Evolutionary conservation across 23 tunicate genomes (phyloP).

Genomic region (Trididemnum clinides): DNA sequence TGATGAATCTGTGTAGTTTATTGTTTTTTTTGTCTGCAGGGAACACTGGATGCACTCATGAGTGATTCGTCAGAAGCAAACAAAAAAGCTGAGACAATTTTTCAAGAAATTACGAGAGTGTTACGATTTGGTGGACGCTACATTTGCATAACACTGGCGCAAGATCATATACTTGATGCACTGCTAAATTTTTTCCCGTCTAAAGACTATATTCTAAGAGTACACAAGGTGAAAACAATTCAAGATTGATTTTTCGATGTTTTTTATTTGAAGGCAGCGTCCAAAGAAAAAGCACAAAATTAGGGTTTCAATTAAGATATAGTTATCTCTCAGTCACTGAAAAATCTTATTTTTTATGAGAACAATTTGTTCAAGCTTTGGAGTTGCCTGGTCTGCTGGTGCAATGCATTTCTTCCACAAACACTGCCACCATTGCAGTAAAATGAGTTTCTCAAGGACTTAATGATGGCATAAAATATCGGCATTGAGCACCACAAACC

Average conservation of each 20-base stretch:
- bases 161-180: conserved; percentile 70
- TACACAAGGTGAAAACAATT: conserved; percentile 64
- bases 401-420: no score
- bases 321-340: no score
- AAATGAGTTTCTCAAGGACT: no score
- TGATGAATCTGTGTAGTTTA: no score
- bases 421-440: no score
- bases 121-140: conserved; percentile 81
- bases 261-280: background rate
- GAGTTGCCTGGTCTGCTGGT: no score
- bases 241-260: background rate
- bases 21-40: conserved; percentile 28
- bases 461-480: no score
- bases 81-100: conserved; percentile 51
- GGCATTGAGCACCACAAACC: no score
- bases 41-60: conserved; percentile 96
- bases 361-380: no score
- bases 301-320: no score
- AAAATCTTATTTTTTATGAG: no score
- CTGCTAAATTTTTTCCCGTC: conserved; percentile 54
- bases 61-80: conserved; percentile 44
- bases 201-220: conserved; percentile 67
- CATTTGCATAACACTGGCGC: conserved; percentile 77
- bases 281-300: no score
- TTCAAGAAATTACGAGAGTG: conserved; percentile 68